Base-by-base conservation (phyloP, 1,140 invertebrate species). In the Phenacoccus solenopsis region DNA sequence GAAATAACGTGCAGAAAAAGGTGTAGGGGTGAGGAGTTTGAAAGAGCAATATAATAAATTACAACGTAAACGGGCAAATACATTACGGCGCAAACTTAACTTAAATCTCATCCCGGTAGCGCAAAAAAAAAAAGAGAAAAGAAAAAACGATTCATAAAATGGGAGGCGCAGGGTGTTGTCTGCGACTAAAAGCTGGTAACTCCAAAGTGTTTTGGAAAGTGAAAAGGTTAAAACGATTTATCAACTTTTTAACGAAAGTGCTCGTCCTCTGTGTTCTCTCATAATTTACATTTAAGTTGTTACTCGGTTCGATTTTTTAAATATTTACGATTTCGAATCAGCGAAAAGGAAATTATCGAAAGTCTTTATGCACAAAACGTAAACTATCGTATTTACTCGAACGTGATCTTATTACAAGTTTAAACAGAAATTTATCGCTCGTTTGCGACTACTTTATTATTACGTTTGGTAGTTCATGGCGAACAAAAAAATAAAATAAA, bases 71-170 rank as follows among this genome's bases (percentile, higher is more conserved):
- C 22, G 59, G 25, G 13, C 59, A 64, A 64, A 24, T 25, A 64
- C 59, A 64, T 64, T 64, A 64, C 9, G 4, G 25, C 59, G 59
- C 59, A 64, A 64, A 64, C 59, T 64, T 64, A 64, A 64, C 59
- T 64, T 64, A 64, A 64, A 64, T 64, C 59, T 64, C 59, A 64
- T 35, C 25, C 16, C 12, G 56, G 12, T 30, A 67, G 70, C 21
- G 28, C n/a, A 30, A 21, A 20, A 70, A 22, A 71, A 68, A 25
- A 32, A 64, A 13, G 7, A 67, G 35, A 71, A 64, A 57, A 64
- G 28, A 57, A 64, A 61, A 67, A 32, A 71, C 38, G 24, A 32
- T 21, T 32, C 69, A 12, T 38, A 72, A 56, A 70, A 57, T 69
- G 64, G 49, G 70, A 49, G 20, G 32, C 61, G 30, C n/a, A 71